phyloP scores from a whole-genome alignment of 2,113 vertebrate species.

The Chloebia gouldiae region DNA sequence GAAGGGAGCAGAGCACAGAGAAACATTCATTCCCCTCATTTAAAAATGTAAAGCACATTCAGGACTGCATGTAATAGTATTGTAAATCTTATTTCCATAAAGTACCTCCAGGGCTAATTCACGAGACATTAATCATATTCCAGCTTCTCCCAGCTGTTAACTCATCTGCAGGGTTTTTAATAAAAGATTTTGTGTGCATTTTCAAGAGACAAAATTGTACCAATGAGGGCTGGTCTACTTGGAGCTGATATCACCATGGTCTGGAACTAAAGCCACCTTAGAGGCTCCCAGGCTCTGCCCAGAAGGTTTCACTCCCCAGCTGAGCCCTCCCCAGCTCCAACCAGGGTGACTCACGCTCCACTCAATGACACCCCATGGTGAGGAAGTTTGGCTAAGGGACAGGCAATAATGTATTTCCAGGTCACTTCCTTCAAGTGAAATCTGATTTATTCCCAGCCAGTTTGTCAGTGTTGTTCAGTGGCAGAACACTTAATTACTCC shows the following conservation, averaged over 20 bases:
- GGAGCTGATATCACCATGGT: background rate
- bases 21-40: constrained; percentile 16
- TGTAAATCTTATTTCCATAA: constrained; percentile 60
- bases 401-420: constrained; percentile 10
- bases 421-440: constrained; percentile 7
- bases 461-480: background rate
- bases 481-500: constrained; percentile 17
- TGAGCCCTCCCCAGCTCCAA: background rate
- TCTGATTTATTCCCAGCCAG: constrained; percentile 32
- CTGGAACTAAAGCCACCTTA: background rate
- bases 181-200: constrained; percentile 39
- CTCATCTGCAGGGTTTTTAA: constrained; percentile 38
- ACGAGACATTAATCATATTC: constrained; percentile 53
- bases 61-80: constrained; percentile 28
- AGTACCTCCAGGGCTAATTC: constrained; percentile 54
- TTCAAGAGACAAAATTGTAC: background rate
- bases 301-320: background rate
- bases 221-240: background rate
- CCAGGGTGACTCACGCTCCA: background rate
- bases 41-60: constrained; percentile 47
- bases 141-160: constrained; percentile 58
- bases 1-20: background rate
- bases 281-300: background rate
- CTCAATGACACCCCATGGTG: background rate
- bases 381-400: background rate